Evolutionary conservation across 2,888 invertebrate species (phyloP), one percentile per base, ranked within the genome.

Genomic region (Leptinotarsa rubiginosa): DNA sequence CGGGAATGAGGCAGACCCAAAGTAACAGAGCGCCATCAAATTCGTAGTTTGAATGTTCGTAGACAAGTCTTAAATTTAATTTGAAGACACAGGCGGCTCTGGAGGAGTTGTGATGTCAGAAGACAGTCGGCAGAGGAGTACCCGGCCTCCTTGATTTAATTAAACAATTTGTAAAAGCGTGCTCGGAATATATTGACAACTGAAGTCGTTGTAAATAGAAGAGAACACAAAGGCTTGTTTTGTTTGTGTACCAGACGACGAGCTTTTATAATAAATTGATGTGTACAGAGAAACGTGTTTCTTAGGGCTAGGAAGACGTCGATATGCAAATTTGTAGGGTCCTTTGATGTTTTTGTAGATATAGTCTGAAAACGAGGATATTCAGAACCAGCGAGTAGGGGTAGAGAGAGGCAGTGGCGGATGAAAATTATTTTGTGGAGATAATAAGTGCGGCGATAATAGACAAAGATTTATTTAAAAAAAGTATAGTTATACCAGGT

Each of bases 111-210:
- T 76, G 80, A 82, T 83, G 82, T 82, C 80, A 81, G 79, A 82
- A 83, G 82, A 82, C 81, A 83, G 81, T 83, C 79, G 82, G 69
- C 70, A 76, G 73, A 67, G 71, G 59, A 78, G 77, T 72, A 77
- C 81, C 80, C 79, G 79, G 81, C 82, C 83, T 83, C 80, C 80
- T 81, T 84, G 84, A 87, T 87, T 87, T 86, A 87, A 87, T 87
- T 87, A 87, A 87, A 86, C 86, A 87, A 87, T 87, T 87, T 87
- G 87, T 85, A 85, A 86, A 87, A 86, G 86, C 87, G 87, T 87
- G 87, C 85, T 84, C 83, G 75, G 87, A 86, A 87, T 87, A 85
- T 85, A 86, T 85, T 82, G 85, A 84, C 85, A 83, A 85, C 83
- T 84, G 83, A 81, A 83, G 83, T 81, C 81, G 81, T 73, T 72